Conservation (phyloP, 2,113 vertebrate species). For the Tupaia tana region DNA sequence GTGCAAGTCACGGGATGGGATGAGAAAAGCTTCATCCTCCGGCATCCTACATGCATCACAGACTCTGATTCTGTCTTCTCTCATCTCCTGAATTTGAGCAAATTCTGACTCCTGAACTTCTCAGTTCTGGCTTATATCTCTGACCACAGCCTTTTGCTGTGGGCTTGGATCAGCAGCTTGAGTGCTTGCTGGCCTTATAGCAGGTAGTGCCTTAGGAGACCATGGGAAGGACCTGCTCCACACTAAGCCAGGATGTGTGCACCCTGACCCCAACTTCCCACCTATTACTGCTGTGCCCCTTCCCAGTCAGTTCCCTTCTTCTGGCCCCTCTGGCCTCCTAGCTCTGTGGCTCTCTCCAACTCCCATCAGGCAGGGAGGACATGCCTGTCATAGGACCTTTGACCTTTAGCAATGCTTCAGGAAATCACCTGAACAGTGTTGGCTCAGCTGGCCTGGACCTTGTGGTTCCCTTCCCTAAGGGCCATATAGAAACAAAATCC, state of each 20-base stretch:
- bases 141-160: not conserved
- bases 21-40: not conserved
- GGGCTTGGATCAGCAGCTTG: not conserved
- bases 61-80: not conserved
- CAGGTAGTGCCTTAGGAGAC: not conserved
- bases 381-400: slow-evolving; percentile 34
- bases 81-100: not conserved
- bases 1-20: not conserved
- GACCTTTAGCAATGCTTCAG: slow-evolving; percentile 33
- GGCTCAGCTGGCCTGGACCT: not conserved
- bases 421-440: slow-evolving; percentile 40
- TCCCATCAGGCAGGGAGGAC: slow-evolving; percentile 16
- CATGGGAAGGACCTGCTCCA: not conserved
- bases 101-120: not conserved
- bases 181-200: not conserved
- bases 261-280: slow-evolving; percentile 44
- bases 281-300: not conserved
- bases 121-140: not conserved
- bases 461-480: not conserved
- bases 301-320: slow-evolving; percentile 11
- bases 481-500: not conserved
- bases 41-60: not conserved
- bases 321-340: not conserved
- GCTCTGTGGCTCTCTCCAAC: not conserved
- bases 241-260: slow-evolving; percentile 72